Evolutionary conservation across 2,797 vertebrate genomes (phyloP).

Genomic region (Enteromius viviparus): DNA sequence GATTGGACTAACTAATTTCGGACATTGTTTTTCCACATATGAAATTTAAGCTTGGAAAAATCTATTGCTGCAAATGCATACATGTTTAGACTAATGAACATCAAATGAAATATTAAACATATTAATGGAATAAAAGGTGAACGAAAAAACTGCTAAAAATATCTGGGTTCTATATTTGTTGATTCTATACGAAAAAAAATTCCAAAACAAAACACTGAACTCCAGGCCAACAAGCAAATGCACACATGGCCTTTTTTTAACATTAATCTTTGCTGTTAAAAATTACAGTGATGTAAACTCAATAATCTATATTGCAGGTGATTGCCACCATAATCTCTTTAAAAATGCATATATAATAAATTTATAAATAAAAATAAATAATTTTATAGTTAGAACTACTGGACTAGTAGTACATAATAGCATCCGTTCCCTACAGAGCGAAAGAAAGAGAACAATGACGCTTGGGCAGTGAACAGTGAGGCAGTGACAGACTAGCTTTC

Average conservation of each 20-base stretch:
- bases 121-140: no score
- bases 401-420: not conserved
- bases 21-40: no score
- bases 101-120: no score
- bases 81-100: no score
- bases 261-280: not conserved
- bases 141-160: not conserved
- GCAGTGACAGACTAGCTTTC: slow-evolving; percentile 79
- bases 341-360: no score
- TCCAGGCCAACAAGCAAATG: not conserved
- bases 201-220: not conserved
- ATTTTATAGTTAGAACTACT: not conserved
- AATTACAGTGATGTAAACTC: not conserved
- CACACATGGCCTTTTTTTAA: not conserved
- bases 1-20: no score
- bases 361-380: not conserved
- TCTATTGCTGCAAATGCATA: no score
- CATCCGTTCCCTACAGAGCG: not conserved
- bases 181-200: not conserved
- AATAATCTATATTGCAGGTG: not conserved
- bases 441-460: slow-evolving; percentile 87
- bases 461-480: slow-evolving; percentile 82
- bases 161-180: not conserved
- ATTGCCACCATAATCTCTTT: not conserved
- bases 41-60: no score